Evolutionary conservation across 2,113 vertebrate species (phyloP).

Genomic region (Urocynchramus pylzowi): DNA sequence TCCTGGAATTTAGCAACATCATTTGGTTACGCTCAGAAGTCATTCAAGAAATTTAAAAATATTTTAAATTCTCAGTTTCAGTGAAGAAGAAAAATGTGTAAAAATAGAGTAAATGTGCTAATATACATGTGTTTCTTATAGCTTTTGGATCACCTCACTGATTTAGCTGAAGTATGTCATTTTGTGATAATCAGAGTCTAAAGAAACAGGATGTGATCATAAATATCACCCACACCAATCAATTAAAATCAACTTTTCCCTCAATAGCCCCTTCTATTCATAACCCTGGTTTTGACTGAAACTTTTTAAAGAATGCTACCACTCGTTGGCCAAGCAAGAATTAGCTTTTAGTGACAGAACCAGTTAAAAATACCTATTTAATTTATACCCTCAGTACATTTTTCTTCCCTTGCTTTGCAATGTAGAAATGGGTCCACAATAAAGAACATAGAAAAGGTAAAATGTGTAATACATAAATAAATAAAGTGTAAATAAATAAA

Average conservation of each 20-base stretch:
- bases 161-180: neutral
- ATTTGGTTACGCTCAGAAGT: neutral
- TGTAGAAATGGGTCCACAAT: neutral
- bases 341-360: neutral
- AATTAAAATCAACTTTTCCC: conserved; percentile 5
- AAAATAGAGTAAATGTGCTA: conserved; percentile 2
- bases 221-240: neutral
- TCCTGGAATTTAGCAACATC: neutral
- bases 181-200: neutral
- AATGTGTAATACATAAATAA: neutral
- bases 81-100: neutral
- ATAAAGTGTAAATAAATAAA: neutral
- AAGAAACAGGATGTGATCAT: neutral
- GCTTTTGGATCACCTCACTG: neutral
- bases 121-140: neutral
- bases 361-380: neutral
- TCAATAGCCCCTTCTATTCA: neutral
- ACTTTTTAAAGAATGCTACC: neutral
- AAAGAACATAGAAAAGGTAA: neutral
- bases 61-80: neutral
- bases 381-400: neutral
- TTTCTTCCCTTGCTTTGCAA: neutral
- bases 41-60: neutral
- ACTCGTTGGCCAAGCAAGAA: neutral
- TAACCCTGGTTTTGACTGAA: neutral